Base-by-base conservation (phyloP, 37 sponge, comb jelly and placozoan species). In the Bolinopsis microptera region DNA sequence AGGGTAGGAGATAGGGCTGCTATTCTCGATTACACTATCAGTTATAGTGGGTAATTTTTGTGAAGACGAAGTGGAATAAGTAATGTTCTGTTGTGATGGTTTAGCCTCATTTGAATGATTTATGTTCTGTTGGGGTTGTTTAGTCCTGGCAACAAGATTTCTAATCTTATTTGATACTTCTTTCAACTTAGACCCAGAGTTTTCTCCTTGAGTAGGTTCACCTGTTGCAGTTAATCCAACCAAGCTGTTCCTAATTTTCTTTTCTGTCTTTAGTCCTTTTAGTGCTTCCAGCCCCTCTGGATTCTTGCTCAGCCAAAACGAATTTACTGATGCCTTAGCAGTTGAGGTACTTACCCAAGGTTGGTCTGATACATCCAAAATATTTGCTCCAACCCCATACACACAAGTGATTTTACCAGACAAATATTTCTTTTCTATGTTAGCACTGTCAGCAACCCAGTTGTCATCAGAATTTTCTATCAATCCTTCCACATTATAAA, bases 351-450 rank as follows among this genome's bases (percentile, higher is more conserved):
- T 41, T 2, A 48, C 40, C 90, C 90, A 86, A 3, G 90, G 90
- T n/a, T 86, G 41, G 36, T 86, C 39, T 22, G 90, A 30, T 0
- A 86, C 61, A 86, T 86, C 90, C 28, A 86, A 41, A 86, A 28
- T 33, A 27, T 37, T 86, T 38, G 90, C 90, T 86, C 90, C 90
- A 39, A 86, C 61, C 13, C 90, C 90, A 86, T 86, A 86, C 3
- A 86, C 35, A 86, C 90, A 86, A 26, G 26, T 28, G 0, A 86
- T 86, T 16, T 41, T 39, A 16, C 90, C 90, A 39, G 41, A 22
- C 21, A 86, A 36, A 34, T 33, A 86, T 27, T 86, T 86, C 61
- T 41, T 86, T 23, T 86, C 90, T 13, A 86, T 38, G 24, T 41
- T 41, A 30, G 26, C 1, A 24, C 90, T 35, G 3, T 86, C 48